Base-by-base conservation (phyloP, 1,140 invertebrate genomes). In the Scylla paramamosain region DNA sequence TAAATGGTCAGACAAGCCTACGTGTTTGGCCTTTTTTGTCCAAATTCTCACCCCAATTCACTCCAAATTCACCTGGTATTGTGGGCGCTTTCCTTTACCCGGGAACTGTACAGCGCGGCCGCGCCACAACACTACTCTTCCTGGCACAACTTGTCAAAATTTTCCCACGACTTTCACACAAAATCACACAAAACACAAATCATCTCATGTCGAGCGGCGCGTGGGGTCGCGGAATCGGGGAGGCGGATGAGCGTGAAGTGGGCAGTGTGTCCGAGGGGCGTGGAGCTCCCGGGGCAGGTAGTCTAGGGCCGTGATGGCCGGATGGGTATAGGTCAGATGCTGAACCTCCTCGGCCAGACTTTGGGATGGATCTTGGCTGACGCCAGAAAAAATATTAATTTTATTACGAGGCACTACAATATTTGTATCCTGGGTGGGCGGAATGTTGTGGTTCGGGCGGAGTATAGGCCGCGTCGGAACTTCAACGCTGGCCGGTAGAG, bases 121-220 rank as follows among this genome's bases (percentile, higher is more conserved):
- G 82, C 93, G 29, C 67, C 89, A 84, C 46, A 84, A 91, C 93
- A 94, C 93, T 91, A 90, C 88, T 84, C 93, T 94, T 46, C 88
- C 77, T 90, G 93, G 93, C 88, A 94, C 93, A 94, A 94, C 93
- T 94, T 91, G 93, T 91, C 93, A 91, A 91, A 86, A 86, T 94
- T 94, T 94, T 94, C 93, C 88, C 93, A 94, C 93, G 93, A 48
- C 39, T 94, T 94, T 94, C 93, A 91, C 93, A 91, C 93, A 86
- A 91, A 94, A 94, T 94, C 93, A 94, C 93, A 94, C 89, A 91
- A 94, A 94, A 94, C 93, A 94, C 93, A 94, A 94, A 94, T 94
- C 93, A 94, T 94, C 88, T 94, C 93, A 94, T 94, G 93, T 94
- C 93, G 67, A 31, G 93, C 87, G 92, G 92, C 93, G 93, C 87